Percentiles rank a stretch among this genome's conserved stretches.
Conservation (phyloP, 1,140 invertebrate species). For the Aphelinus certus region DNA sequence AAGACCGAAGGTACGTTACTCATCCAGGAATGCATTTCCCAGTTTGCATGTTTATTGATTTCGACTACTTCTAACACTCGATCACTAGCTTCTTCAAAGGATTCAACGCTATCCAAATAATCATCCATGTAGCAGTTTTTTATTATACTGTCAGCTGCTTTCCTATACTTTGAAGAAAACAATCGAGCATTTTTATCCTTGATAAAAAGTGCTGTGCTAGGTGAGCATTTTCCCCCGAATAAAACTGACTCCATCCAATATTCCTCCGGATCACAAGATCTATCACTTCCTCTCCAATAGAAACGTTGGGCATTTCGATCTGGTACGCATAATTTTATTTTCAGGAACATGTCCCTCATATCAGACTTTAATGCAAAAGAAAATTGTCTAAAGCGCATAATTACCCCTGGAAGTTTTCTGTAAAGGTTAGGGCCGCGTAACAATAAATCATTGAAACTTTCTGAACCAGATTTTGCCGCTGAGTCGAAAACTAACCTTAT, state of each 20-base stretch:
- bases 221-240: slow-evolving; percentile 54
- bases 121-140: slow-evolving; percentile 55
- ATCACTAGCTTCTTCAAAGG: slow-evolving; percentile 40
- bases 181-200: slow-evolving; percentile 52
- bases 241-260: slow-evolving; percentile 54
- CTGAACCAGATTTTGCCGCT: slow-evolving; percentile 39
- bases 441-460: slow-evolving; percentile 47
- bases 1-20: not conserved
- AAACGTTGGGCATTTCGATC: slow-evolving; percentile 50
- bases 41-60: slow-evolving; percentile 43
- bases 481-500: slow-evolving; percentile 51
- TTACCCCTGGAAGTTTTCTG: slow-evolving; percentile 45
- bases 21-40: slow-evolving; percentile 24
- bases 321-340: slow-evolving; percentile 47
- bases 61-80: slow-evolving; percentile 43
- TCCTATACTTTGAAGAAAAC: slow-evolving; percentile 38
- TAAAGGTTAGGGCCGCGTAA: slow-evolving; percentile 50
- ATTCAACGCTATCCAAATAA: slow-evolving; percentile 48
- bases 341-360: slow-evolving; percentile 58
- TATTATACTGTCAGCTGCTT: slow-evolving; percentile 45
- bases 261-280: slow-evolving; percentile 27
- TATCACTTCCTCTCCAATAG: slow-evolving; percentile 46
- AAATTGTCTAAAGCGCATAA: slow-evolving; percentile 51
- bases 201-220: slow-evolving; percentile 50
- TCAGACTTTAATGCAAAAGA: slow-evolving; percentile 49